These are phyloP conservation scores for Phylloscopus whistleri DNA, from an alignment of 2,113 vertebrate species.

Conservation along the genomic window DNA sequence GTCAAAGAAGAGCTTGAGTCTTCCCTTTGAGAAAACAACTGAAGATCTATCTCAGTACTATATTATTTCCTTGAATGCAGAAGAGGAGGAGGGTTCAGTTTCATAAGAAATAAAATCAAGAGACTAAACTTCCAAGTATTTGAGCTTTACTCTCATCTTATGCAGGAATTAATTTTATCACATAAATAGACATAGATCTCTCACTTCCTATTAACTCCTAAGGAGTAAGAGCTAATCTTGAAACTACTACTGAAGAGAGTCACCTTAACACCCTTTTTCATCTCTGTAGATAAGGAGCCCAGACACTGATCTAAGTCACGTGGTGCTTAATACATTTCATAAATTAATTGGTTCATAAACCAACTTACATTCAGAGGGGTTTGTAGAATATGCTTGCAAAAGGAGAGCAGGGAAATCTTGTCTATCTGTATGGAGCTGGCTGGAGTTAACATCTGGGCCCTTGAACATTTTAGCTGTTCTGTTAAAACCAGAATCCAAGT, in stretches of 20 bases:
- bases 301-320: background rate
- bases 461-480: background rate
- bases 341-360: background rate
- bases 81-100: background rate
- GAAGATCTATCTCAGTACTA: background rate
- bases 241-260: background rate
- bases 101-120: conserved; percentile 13
- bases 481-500: background rate
- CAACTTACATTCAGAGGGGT: background rate
- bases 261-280: background rate
- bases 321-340: background rate
- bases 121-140: background rate
- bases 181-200: background rate
- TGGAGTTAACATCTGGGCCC: background rate
- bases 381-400: background rate
- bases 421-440: background rate
- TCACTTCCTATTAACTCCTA: conserved; percentile 5
- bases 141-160: background rate
- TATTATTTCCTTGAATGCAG: background rate
- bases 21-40: conserved; percentile 22
- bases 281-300: background rate
- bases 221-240: background rate
- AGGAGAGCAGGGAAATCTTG: background rate
- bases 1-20: background rate
- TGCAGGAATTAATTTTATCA: conserved; percentile 20